phyloP scores from a whole-genome alignment of 1,140 invertebrate species.

The Spodoptera frugiperda region DNA sequence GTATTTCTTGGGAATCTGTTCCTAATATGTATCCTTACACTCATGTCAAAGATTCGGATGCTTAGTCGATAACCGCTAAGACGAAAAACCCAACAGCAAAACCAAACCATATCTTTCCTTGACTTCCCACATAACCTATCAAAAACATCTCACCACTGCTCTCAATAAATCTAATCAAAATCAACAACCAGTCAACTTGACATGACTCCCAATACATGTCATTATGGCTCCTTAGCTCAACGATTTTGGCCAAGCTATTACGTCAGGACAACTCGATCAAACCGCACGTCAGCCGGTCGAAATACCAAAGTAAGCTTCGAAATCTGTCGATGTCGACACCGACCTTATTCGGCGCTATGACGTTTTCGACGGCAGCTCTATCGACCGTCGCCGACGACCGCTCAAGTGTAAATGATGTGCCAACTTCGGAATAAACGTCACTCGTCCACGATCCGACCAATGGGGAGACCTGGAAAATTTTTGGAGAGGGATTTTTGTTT shows the following conservation, averaged over 20 bases:
- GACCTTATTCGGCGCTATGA: conserved; percentile 46
- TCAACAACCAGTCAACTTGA: too few relatives aligned
- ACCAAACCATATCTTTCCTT: too few relatives aligned
- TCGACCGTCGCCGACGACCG: conserved; percentile 21
- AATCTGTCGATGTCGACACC: conserved; percentile 40
- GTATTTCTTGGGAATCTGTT: too few relatives aligned
- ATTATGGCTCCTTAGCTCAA: conserved; percentile 1
- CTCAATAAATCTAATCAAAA: too few relatives aligned
- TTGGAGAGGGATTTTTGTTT: neutral
- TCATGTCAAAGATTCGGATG: too few relatives aligned
- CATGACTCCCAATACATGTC: neutral
- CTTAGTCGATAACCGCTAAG: too few relatives aligned
- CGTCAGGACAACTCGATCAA: conserved; percentile 42
- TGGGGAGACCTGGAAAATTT: neutral
- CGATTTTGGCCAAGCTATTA: conserved; percentile 44
- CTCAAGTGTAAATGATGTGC: conserved; percentile 62
- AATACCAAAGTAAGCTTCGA: conserved; percentile 53
- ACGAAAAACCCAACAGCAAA: too few relatives aligned
- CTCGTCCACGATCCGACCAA: conserved; percentile 37
- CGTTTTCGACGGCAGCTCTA: conserved; percentile 38
- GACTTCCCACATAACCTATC: too few relatives aligned
- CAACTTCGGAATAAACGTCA: conserved; percentile 53
- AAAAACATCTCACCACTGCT: too few relatives aligned
- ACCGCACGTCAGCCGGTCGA: conserved; percentile 47
- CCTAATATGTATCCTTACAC: too few relatives aligned